Percentiles rank a stretch among this genome's conserved stretches.
Conservation (phyloP, 2,113 vertebrate genomes). For the Daboia siamensis region DNA sequence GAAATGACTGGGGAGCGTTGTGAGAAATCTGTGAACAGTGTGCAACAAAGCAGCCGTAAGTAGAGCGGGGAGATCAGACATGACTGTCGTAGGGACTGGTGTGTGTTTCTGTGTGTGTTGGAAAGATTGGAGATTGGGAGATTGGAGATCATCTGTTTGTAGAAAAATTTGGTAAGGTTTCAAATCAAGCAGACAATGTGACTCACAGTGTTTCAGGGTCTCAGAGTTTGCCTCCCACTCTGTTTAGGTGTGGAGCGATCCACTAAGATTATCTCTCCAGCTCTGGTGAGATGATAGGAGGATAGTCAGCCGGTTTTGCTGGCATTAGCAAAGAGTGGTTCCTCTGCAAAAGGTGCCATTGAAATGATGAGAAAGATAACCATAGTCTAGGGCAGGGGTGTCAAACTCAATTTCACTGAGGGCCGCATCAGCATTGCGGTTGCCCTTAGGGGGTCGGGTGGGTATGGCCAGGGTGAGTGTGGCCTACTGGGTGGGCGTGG, state of each 20-base stretch:
- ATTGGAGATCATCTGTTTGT: not conserved
- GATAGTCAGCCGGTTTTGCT: not conserved
- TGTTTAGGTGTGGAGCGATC: not conserved
- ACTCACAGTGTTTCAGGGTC: no score
- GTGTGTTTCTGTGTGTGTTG: not conserved
- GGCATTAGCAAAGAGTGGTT: not conserved
- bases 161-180: not conserved
- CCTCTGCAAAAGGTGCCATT: not conserved
- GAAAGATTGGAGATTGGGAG: not conserved
- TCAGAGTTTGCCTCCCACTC: not conserved
- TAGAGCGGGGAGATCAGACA: not conserved
- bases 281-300: not conserved
- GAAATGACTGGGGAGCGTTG: constrained; percentile 66
- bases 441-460: no score
- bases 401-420: no score
- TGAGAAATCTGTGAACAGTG: constrained; percentile 57
- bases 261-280: not conserved
- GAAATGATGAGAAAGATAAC: not conserved
- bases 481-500: no score
- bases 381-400: not conserved
- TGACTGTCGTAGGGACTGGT: not conserved
- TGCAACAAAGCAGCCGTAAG: constrained; percentile 67
- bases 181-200: not conserved
- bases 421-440: no score
- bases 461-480: no score